Conservation (phyloP, 92 coral and sea anemone species). For the Porites cylindrica region DNA sequence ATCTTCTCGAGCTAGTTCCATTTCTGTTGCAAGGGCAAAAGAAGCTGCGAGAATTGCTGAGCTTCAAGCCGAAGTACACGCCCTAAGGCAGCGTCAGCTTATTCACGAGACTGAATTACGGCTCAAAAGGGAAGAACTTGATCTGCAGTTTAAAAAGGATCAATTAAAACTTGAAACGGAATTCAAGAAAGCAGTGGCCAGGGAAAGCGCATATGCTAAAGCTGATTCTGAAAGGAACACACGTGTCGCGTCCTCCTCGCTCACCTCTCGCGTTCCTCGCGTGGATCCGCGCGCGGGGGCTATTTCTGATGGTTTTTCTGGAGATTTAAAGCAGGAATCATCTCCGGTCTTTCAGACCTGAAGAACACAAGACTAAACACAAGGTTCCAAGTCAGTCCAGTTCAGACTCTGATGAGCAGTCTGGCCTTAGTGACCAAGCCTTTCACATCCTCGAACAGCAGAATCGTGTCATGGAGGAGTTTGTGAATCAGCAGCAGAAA, state of each 20-base stretch:
- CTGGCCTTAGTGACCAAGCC: no score
- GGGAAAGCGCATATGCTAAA: conserved; percentile 17
- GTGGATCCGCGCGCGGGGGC: neutral
- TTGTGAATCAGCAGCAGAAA: conserved; percentile 32
- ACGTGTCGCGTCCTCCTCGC: neutral
- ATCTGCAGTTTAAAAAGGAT: neutral
- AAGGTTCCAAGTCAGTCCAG: no score
- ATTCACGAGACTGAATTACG: neutral
- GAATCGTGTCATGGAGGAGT: conserved; percentile 10
- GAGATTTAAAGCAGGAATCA: neutral
- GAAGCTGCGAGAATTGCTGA: neutral
- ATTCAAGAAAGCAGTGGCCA: conserved; percentile 6
- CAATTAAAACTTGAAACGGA: neutral
- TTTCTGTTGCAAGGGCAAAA: neutral
- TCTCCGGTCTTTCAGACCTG: neutral
- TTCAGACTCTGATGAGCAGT: no score
- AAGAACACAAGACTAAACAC: no score
- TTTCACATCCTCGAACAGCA: neutral
- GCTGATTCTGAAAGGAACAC: neutral
- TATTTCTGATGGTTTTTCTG: neutral
- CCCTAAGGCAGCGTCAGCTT: neutral
- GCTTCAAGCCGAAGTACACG: neutral
- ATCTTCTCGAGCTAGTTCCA: neutral
- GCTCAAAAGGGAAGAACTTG: neutral
- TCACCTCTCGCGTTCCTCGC: neutral